Percentiles rank a stretch among this genome's conserved stretches.
Conservation (phyloP, 2,797 vertebrate genomes). For the Alcedo quadribrachys region DNA sequence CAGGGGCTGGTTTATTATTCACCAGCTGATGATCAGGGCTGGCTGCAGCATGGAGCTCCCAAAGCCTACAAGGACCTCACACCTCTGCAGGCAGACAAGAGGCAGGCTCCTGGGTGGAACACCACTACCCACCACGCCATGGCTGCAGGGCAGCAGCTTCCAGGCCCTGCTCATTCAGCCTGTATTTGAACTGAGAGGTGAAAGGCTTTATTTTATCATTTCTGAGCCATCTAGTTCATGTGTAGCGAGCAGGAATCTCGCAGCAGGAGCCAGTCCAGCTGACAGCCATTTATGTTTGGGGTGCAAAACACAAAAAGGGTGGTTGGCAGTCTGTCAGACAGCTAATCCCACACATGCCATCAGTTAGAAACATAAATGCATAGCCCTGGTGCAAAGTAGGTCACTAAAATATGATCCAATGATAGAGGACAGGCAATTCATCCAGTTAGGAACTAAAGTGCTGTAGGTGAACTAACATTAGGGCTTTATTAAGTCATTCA, state of each 20-base stretch:
- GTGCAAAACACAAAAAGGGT: neutral
- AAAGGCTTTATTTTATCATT: neutral
- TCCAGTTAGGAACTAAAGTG: slow-evolving; percentile 62
- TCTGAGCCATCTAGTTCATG: neutral
- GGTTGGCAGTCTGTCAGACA: neutral
- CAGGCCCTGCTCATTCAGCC: neutral
- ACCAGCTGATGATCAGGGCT: neutral
- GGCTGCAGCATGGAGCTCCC: neutral
- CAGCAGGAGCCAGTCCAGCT: slow-evolving; percentile 11
- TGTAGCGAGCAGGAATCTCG: neutral
- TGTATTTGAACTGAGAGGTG: neutral
- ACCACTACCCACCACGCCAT: neutral
- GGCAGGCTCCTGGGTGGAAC: neutral
- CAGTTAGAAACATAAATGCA: neutral
- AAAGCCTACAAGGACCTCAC: too few species aligned
- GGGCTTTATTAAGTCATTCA: slow-evolving; percentile 70
- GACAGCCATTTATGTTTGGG: neutral
- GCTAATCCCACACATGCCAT: neutral
- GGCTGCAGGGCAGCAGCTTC: neutral
- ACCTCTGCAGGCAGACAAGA: neutral
- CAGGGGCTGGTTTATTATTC: neutral
- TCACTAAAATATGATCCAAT: slow-evolving; percentile 21
- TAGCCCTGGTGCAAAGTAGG: slow-evolving; percentile 1
- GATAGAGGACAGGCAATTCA: slow-evolving; percentile 50
- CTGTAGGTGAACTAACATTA: slow-evolving; percentile 58